phyloP scores from a whole-genome alignment of 2,113 vertebrate genomes.

The Vanacampus margaritifer region DNA sequence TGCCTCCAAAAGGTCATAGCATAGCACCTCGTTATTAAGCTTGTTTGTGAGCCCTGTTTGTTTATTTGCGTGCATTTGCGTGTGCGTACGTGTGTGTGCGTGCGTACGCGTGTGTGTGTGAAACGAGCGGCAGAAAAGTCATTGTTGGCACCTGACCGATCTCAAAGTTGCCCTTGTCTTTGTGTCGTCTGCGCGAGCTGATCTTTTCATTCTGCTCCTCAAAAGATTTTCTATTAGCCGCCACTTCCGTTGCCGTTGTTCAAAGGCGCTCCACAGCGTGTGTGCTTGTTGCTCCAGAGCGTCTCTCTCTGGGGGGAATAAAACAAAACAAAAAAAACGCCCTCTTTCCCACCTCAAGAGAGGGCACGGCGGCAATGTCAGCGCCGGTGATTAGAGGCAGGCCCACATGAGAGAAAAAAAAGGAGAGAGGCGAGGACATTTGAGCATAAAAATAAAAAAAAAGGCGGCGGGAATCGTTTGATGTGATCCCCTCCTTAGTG shows the following conservation, averaged over 20 bases:
- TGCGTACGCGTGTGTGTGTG: constrained; percentile 24
- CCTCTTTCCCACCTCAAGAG: constrained; percentile 70
- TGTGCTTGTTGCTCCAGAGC: constrained; percentile 36
- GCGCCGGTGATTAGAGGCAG: constrained; percentile 67
- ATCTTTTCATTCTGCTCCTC: constrained; percentile 71
- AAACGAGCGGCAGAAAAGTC: constrained; percentile 61
- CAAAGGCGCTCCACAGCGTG: constrained; percentile 65
- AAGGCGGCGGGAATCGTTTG: constrained; percentile 60
- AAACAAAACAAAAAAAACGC: constrained; percentile 56
- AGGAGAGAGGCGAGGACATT: constrained; percentile 50
- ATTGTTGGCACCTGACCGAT: constrained; percentile 68
- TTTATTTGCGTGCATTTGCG: too few species aligned
- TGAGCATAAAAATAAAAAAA: constrained; percentile 49
- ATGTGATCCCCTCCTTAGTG: constrained; percentile 65
- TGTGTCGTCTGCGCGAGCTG: constrained; percentile 68
- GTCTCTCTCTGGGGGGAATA: constrained; percentile 58
- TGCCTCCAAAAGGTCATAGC: constrained; percentile 23
- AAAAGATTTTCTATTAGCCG: constrained; percentile 73
- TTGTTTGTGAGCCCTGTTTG: constrained; percentile 30
- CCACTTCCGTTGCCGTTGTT: constrained; percentile 67
- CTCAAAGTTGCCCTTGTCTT: constrained; percentile 76
- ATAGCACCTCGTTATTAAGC: constrained; percentile 43
- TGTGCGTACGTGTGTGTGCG: constrained; percentile 1
- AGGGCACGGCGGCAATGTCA: constrained; percentile 70
- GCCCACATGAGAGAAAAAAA: constrained; percentile 65